These are phyloP conservation scores for Anastatus disparis DNA, from an alignment of 1,140 invertebrate genomes.

Conservation along the genomic window DNA sequence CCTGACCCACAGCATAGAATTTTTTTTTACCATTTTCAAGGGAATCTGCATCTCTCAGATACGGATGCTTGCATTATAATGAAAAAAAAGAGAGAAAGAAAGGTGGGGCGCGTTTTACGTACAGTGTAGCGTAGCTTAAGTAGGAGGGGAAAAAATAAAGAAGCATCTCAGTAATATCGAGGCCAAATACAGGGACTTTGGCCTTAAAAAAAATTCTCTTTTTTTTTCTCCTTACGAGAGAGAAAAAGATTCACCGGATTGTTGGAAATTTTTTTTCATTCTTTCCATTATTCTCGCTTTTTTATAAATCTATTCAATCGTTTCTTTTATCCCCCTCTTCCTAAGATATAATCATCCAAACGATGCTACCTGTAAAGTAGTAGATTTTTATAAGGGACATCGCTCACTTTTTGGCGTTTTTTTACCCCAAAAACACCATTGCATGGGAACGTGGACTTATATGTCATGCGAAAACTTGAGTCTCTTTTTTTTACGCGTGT, in stretches of 20 bases:
- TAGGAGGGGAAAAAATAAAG: background rate
- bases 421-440: conserved; percentile 33
- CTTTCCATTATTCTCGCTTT: conserved; percentile 20
- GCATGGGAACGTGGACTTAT: conserved; percentile 34
- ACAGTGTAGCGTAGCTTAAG: no score
- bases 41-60: conserved; percentile 47
- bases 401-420: conserved; percentile 34
- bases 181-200: conserved; percentile 5
- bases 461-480: conserved; percentile 22
- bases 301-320: no score
- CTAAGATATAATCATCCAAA: no score
- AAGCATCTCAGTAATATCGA: background rate
- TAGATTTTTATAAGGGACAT: conserved; percentile 25
- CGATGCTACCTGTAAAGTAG: conserved; percentile 18
- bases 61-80: background rate
- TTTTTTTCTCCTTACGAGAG: background rate
- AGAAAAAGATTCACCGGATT: conserved; percentile 16
- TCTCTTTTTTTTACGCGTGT: background rate
- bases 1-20: conserved; percentile 44
- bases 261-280: conserved; percentile 21
- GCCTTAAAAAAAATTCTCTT: background rate
- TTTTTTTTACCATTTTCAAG: conserved; percentile 49
- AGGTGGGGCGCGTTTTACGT: conserved; percentile 4
- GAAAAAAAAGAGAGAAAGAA: conserved; percentile 12
- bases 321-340: conserved; percentile 1